Evolutionary conservation across 2,797 vertebrate genomes (phyloP), one percentile per base, ranked within the genome.

Genomic region (Notolepis coatsorum): DNA sequence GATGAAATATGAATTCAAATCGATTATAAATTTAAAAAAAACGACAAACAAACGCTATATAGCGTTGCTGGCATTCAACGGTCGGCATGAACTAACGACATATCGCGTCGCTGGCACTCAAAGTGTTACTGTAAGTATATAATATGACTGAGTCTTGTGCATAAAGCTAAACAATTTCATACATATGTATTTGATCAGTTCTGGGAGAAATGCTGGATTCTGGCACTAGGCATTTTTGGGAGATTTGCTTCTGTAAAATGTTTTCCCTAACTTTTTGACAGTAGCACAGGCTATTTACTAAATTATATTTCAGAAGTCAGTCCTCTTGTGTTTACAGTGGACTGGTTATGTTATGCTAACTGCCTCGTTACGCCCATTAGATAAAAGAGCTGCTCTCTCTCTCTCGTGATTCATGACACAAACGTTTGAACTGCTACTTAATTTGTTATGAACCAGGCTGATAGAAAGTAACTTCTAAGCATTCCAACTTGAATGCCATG

Each of bases 101-200:
- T n/a, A n/a, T n/a, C n/a, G n/a, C n/a, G n/a, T n/a, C n/a, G n/a
- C n/a, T n/a, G n/a, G n/a, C n/a, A n/a, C n/a, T n/a, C n/a, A n/a
- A n/a, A 37, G 50, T 52, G 56, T 55, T 46, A 13, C n/a, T 54
- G 46, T 53, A 43, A 46, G 60, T 52, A 53, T 63, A 63, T 13
- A 5, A 18, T n/a, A 13, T 20, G 25, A 37, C 20, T 46, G 28
- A 42, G 17, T 4, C 20, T 28, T 13, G n/a, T n/a, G n/a, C n/a
- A n/a, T n/a, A n/a, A n/a, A n/a, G n/a, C n/a, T n/a, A n/a, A 37
- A 17, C 13, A 48, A 10, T 27, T 49, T 30, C 41, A n/a, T 12
- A 21, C 1, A 8, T 30, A 13, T 31, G 7, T 50, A 8, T 45
- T 6, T n/a, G n/a, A n/a, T 2, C 2, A 17, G n/a, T 24, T 30